phyloP scores from a whole-genome alignment of 1,140 invertebrate species.

The Macrobrachium rosenbergii region DNA sequence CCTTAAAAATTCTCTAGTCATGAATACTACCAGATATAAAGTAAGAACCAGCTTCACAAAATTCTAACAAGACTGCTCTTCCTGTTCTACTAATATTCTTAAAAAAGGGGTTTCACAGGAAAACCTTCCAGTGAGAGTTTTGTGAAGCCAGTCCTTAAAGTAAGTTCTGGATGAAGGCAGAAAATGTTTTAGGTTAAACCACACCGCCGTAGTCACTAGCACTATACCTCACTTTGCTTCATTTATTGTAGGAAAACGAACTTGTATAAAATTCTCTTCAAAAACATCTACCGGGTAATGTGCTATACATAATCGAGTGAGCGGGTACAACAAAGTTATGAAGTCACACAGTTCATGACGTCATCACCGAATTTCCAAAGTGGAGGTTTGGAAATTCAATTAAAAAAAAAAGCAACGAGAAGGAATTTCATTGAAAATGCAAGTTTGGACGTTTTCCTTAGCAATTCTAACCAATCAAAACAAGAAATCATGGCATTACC shows the following conservation, averaged over 20 bases:
- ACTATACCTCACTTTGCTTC: constrained; percentile 60
- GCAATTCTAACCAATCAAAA: constrained; percentile 47
- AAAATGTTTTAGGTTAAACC: constrained; percentile 46
- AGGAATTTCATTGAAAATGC: constrained; percentile 51
- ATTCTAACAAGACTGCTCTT: constrained; percentile 13
- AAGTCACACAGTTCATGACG: constrained; percentile 10
- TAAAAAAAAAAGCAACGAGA: constrained; percentile 52
- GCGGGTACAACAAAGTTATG: constrained; percentile 60
- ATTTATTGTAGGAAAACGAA: constrained; percentile 64
- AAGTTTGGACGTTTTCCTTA: constrained; percentile 60
- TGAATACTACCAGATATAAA: constrained; percentile 53
- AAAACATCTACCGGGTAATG: constrained; percentile 60
- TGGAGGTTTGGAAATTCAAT: constrained; percentile 43
- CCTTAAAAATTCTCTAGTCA: constrained; percentile 59
- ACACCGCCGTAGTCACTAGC: constrained; percentile 55
- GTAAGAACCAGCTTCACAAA: constrained; percentile 52
- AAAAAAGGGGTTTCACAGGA: constrained; percentile 21
- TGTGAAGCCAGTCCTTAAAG: constrained; percentile 45
- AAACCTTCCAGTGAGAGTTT: constrained; percentile 34
- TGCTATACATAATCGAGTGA: constrained; percentile 63
- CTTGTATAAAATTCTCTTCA: constrained; percentile 61
- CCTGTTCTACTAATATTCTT: constrained; percentile 15
- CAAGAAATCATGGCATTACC: constrained; percentile 21
- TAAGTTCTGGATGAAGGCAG: constrained; percentile 55
- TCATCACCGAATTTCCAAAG: constrained; percentile 48